Percentiles rank a stretch among this genome's conserved stretches.
Conservation (phyloP, 1,140 invertebrate genomes). For the Acromyrmex heyeri region DNA sequence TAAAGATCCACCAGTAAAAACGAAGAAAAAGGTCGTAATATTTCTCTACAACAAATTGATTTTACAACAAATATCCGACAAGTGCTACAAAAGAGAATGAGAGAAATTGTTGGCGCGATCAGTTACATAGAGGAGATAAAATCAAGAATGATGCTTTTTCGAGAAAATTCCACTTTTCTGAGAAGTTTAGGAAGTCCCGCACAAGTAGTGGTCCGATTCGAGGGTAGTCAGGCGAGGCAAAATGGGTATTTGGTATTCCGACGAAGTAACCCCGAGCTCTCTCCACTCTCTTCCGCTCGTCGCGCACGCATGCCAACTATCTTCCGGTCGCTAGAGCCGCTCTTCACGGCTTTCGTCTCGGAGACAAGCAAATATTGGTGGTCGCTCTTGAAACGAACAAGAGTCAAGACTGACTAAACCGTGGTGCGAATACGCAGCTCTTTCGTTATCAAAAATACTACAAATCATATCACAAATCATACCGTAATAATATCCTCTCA, state of each 20-base stretch:
- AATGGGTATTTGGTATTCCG: conserved; percentile 83
- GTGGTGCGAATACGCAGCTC: conserved; percentile 4
- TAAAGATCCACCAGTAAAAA: neutral
- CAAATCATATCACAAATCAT: neutral
- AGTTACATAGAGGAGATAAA: conserved; percentile 16
- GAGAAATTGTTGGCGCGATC: conserved; percentile 14
- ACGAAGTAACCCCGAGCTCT: conserved; percentile 79
- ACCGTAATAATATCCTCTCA: too few species aligned
- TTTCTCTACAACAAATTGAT: neutral
- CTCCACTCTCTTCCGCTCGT: conserved; percentile 77
- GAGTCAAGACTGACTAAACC: conserved; percentile 50
- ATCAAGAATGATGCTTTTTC: conserved; percentile 44
- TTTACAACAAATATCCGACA: neutral
- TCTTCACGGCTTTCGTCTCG: conserved; percentile 80
- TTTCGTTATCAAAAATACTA: conserved; percentile 9
- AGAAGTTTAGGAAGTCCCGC: conserved; percentile 79
- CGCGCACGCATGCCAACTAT: conserved; percentile 81
- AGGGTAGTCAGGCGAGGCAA: conserved; percentile 80
- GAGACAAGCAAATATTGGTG: conserved; percentile 84
- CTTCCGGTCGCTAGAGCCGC: conserved; percentile 77
- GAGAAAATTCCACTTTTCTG: conserved; percentile 31
- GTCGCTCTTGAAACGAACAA: conserved; percentile 76
- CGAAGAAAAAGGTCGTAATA: neutral
- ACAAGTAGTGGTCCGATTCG: conserved; percentile 79
- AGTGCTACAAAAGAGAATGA: neutral